Conservation (phyloP, 2,888 invertebrate species). For the Beris morrisii region DNA sequence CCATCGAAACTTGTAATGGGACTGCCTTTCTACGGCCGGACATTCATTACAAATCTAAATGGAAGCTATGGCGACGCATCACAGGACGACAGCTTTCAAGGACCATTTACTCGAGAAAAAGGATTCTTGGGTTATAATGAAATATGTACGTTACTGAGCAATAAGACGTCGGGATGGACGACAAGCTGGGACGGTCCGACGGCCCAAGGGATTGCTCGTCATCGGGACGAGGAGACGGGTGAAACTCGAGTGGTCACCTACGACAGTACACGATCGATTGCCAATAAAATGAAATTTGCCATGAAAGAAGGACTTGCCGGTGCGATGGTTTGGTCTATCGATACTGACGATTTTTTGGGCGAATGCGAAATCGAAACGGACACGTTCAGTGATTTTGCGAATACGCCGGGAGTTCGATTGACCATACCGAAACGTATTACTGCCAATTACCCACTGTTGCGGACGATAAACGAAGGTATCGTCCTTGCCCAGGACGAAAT, state of each 20-base stretch:
- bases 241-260: constrained; percentile 70
- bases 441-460: constrained; percentile 70
- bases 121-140: constrained; percentile 90
- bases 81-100: constrained; percentile 68
- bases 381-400: constrained; percentile 58
- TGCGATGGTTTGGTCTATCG: constrained; percentile 87
- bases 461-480: constrained; percentile 70
- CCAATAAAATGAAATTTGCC: constrained; percentile 71
- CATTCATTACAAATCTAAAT: constrained; percentile 62
- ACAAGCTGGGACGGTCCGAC: constrained; percentile 70
- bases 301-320: constrained; percentile 71
- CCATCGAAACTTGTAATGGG: constrained; percentile 79
- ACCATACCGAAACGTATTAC: constrained; percentile 48
- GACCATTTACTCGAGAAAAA: constrained; percentile 75
- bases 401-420: constrained; percentile 40
- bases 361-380: constrained; percentile 62
- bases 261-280: constrained; percentile 75
- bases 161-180: constrained; percentile 66
- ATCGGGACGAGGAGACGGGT: constrained; percentile 65
- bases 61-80: constrained; percentile 55
- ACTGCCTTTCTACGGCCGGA: constrained; percentile 81
- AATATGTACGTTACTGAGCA: constrained; percentile 67
- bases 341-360: constrained; percentile 84
- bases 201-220: constrained; percentile 54
- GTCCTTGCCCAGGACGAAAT: constrained; percentile 59